A percentile compares a stretch with the other conserved stretches of the same genome.
Evolutionary conservation across 2,888 invertebrate species (phyloP).

Genomic region (Meteorus cinctellus): DNA sequence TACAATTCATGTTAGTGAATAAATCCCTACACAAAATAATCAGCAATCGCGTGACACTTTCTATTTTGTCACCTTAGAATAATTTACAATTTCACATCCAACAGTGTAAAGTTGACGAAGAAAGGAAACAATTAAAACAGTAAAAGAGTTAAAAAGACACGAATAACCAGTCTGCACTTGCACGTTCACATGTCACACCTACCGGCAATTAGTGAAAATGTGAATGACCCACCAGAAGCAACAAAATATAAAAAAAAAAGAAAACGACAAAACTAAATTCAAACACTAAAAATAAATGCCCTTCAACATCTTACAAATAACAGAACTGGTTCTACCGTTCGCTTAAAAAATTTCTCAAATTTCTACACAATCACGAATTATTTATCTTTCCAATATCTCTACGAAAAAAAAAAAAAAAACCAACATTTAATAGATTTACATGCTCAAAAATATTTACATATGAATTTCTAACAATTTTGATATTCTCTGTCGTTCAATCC

Average conservation of each 20-base stretch:
- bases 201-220: neutral
- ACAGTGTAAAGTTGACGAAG: neutral
- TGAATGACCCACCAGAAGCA: neutral
- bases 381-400: neutral
- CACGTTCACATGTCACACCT: neutral
- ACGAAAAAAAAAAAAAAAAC: neutral
- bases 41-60: constrained; percentile 24
- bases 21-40: neutral
- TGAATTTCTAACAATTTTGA: neutral
- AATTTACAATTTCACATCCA: neutral
- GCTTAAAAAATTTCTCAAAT: neutral
- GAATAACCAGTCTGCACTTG: neutral
- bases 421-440: neutral
- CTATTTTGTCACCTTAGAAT: constrained; percentile 27
- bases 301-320: no score
- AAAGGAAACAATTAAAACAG: neutral
- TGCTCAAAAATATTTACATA: neutral
- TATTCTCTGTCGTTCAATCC: neutral
- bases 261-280: neutral
- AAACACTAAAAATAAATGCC: no score
- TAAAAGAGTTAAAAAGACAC: no score
- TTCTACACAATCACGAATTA: neutral
- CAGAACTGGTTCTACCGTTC: neutral
- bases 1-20: no score
- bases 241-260: neutral